A percentile compares a stretch with the other conserved stretches of the same genome.
These are phyloP conservation scores for Eretmocerus hayati DNA, from an alignment of 2,888 invertebrate species.

Conservation along the genomic window DNA sequence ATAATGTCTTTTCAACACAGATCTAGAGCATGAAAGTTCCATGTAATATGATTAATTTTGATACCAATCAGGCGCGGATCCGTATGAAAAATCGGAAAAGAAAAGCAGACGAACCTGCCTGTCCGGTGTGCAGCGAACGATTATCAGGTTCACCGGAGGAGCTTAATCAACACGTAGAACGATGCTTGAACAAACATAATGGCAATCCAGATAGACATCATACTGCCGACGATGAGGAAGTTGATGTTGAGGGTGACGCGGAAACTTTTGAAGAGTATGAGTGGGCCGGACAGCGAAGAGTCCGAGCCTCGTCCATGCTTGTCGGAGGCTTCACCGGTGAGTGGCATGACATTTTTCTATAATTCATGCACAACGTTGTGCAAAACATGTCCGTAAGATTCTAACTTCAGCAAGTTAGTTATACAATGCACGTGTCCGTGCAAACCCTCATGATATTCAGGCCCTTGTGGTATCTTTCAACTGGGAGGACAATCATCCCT, in stretches of 20 bases:
- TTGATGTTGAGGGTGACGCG: constrained; percentile 68
- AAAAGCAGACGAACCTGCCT: constrained; percentile 59
- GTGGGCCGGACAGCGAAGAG: constrained; percentile 85
- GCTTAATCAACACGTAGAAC: constrained; percentile 66
- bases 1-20: too few species aligned
- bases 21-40: too few species aligned
- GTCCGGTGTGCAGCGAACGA: constrained; percentile 75
- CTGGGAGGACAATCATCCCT: too few species aligned
- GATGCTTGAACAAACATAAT: constrained; percentile 56
- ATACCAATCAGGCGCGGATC: constrained; percentile 42
- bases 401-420: too few species aligned
- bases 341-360: too few species aligned
- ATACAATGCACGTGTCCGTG: too few species aligned
- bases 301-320: constrained; percentile 65
- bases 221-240: constrained; percentile 72
- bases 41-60: too few species aligned
- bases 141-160: constrained; percentile 57
- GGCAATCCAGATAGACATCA: constrained; percentile 65
- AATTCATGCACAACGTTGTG: too few species aligned
- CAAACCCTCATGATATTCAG: too few species aligned
- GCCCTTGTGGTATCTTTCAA: too few species aligned
- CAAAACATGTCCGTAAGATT: too few species aligned
- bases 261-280: constrained; percentile 75
- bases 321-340: constrained; percentile 58
- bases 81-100: constrained; percentile 61